phyloP scores from a whole-genome alignment of 1,140 invertebrate species.

The Andrena cerasifolii region DNA sequence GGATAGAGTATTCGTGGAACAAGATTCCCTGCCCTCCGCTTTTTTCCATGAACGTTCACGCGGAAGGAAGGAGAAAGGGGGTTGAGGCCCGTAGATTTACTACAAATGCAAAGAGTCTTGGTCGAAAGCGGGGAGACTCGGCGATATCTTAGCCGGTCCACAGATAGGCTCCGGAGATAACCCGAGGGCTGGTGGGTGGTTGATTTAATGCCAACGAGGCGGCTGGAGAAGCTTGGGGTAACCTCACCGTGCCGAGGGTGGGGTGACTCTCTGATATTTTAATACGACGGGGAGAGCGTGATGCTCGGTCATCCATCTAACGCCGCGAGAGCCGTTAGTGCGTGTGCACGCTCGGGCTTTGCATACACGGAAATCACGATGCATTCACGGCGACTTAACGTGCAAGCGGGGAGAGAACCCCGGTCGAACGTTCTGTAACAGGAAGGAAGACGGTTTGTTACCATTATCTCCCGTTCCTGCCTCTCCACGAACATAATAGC shows the following conservation, averaged over 20 bases:
- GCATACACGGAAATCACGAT: conserved; percentile 76
- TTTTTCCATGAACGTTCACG: not conserved
- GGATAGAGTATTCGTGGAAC: not conserved
- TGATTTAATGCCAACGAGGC: conserved; percentile 73
- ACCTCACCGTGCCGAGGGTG: conserved; percentile 16
- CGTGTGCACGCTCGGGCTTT: conserved; percentile 74
- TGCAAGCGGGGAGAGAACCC: conserved; percentile 17
- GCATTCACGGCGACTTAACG: conserved; percentile 48
- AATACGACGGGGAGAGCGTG: conserved; percentile 73
- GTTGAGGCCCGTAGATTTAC: conserved; percentile 50
- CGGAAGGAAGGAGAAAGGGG: conserved; percentile 18
- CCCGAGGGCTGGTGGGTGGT: conserved; percentile 74
- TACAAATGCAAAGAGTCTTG: conserved; percentile 56
- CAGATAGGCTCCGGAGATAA: conserved; percentile 76
- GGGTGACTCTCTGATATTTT: conserved; percentile 72
- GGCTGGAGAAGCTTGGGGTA: conserved; percentile 21
- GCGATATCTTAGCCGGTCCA: conserved; percentile 69
- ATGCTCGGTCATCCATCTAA: conserved; percentile 76
- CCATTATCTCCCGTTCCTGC: conserved; percentile 72
- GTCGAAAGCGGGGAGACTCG: conserved; percentile 43
- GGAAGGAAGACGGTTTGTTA: conserved; percentile 76
- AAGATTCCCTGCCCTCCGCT: not conserved
- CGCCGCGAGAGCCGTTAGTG: conserved; percentile 53
- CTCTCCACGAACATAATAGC: conserved; percentile 1
- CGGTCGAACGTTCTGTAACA: conserved; percentile 69